Base-by-base conservation (phyloP, 37 sponge, comb jelly and placozoan species). In the Mnemiopsis leidyi region DNA sequence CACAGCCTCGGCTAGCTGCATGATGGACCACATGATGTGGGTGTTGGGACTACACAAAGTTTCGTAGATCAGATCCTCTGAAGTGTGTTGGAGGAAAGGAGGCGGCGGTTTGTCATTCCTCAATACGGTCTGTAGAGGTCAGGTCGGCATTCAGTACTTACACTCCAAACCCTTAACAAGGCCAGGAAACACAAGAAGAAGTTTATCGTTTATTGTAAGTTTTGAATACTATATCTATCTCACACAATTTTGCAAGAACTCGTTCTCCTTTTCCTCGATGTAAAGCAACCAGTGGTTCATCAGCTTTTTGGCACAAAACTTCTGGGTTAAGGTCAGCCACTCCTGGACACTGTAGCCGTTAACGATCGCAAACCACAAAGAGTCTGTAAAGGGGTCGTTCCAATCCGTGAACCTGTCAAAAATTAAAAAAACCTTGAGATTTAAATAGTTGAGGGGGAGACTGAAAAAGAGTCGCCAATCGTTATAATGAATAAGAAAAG, bases 301-400 rank as follows among this genome's bases (percentile, higher is more conserved):
- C 23, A 79, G 35, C 29, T 36, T 79, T 21, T 79, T 79, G 0
- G 82, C 82, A 33, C 36, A 13, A 79, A 79, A 79, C 82, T 79
- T 79, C 36, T 79, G 82, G 34, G 82, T 36, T 1, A 79, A 36
- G 1, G 36, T 2, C 33, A 79, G 36, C 82, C 82, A 79, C 36
- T 79, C 82, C 21, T 29, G 37, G 3, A 79, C 36, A 29, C 82
- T 79, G 82, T 79, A 23, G 7, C 36, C 37, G 21, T 79, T 79
- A 5, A 79, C 82, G 3, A 79, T 79, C 1, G 82, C 82, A 79
- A 79, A 79, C 82, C 82, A 79, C 30, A 79, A 36, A 35, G 82
- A 28, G 34, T 79, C 82, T 36, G 82, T 79, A 33, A 79, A 79
- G 20, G 82, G 82, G 36, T 79, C 82, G 37, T 79, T 36, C 82